Base-by-base conservation (phyloP, 2,113 vertebrate genomes). In the Hypomesus transpacificus region DNA sequence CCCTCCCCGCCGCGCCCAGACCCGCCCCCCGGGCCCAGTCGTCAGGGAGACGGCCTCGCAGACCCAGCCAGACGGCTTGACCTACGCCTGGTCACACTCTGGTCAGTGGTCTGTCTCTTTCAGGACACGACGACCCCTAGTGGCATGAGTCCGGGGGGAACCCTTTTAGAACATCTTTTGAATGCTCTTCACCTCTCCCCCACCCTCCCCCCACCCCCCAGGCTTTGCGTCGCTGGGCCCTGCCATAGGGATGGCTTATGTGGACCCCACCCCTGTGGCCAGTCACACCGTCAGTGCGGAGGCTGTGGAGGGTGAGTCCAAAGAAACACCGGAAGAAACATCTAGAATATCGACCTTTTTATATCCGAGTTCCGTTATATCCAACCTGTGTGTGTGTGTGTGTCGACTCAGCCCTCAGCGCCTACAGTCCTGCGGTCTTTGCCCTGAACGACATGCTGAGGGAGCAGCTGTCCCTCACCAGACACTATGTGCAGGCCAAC, bases 381-480 rank as follows among this genome's bases (percentile, higher is more conserved):
- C 9, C 31, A 34, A 34, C 31, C 26, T n/a, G 6, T 63, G 2
- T 34, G 16, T 63, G 14, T n/a, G 16, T n/a, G 9, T 59, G 18
- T 22, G 7, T 18, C 4, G 8, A 3, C 17, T 4, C 83, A 96
- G 95, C 91, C 58, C 71, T 95, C 79, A 91, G 89, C 0, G 53
- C 85, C 0, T 91, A 93, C 75, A 94, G 87, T 72, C 94, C 95
- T 0, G 85, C 92, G 0, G 72, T 52, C 1, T 81, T 92, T 0
- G 85, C 79, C 0, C 80, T 98, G 2, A 91, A 93, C 0, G 62
- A 95, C 69, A 71, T 95, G 90, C 84, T 96, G 73, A 94, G 91
- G 61, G 94, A 97, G 87, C 95, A 97, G 74, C 65, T 99, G 50
- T 58, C 85, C 68, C 80, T 95, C 70, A 95, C 90, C 0, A 90